These are phyloP conservation scores for Ancistrus triradiatus DNA, from an alignment of 2,113 vertebrate species.

Conservation along the genomic window DNA sequence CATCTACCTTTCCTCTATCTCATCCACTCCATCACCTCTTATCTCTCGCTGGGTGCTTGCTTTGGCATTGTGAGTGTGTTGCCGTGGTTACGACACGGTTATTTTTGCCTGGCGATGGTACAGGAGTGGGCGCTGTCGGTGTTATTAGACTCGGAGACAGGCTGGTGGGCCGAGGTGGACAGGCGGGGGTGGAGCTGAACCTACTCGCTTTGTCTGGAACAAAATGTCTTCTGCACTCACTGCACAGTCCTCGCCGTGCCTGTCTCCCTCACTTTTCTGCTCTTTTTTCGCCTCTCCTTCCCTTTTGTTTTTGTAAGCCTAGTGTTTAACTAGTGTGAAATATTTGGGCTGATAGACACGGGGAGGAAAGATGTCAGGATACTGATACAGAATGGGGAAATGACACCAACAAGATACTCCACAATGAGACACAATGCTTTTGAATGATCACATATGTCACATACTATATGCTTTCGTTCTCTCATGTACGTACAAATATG, in stretches of 20 bases:
- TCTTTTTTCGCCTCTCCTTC: background rate
- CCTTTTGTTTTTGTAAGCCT: background rate
- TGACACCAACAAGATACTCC: too few species aligned
- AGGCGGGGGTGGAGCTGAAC: conserved; percentile 39
- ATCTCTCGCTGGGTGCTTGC: conserved; percentile 6
- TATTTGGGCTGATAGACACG: conserved; percentile 12
- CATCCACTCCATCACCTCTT: conserved; percentile 16
- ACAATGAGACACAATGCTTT: too few species aligned
- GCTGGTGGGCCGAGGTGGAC: conserved; percentile 40
- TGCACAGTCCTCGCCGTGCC: conserved; percentile 5
- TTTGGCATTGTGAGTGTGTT: conserved; percentile 19
- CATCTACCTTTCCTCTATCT: conserved; percentile 11
- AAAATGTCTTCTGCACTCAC: conserved; percentile 41
- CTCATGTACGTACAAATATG: too few species aligned
- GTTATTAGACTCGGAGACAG: conserved; percentile 41
- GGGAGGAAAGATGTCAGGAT: conserved; percentile 5
- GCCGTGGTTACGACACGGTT: conserved; percentile 30
- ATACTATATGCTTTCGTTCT: too few species aligned
- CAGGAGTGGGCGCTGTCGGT: conserved; percentile 38
- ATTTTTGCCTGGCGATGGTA: conserved; percentile 34
- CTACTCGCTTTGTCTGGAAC: conserved; percentile 42
- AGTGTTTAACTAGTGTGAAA: background rate
- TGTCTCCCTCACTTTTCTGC: conserved; percentile 15
- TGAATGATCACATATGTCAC: too few species aligned
- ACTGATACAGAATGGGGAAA: conserved; percentile 14